These are phyloP conservation scores for Galago senegalensis DNA, from an alignment of 2,797 vertebrate species.

Conservation along the genomic window DNA sequence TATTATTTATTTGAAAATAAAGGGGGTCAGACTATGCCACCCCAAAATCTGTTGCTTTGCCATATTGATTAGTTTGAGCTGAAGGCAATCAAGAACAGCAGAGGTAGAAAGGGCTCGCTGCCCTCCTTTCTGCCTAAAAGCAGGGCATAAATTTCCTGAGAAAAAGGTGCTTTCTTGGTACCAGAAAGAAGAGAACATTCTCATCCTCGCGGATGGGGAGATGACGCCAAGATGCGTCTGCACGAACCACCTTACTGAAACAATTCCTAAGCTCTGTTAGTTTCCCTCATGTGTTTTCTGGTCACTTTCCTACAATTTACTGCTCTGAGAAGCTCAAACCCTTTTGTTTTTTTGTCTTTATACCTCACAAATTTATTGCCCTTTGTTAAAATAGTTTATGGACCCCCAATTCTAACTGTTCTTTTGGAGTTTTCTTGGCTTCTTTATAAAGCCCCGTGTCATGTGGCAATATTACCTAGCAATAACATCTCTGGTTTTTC, in stretches of 20 bases:
- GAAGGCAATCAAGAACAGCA: neutral
- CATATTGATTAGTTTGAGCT: neutral
- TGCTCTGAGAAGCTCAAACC: neutral
- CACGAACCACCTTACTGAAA: neutral
- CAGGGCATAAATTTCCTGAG: neutral
- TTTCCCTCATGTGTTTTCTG: fast-evolving
- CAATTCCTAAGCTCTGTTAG: no score
- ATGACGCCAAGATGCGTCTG: neutral
- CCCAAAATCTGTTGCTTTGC: neutral
- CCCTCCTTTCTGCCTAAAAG: neutral
- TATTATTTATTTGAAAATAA: neutral
- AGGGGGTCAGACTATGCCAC: neutral
- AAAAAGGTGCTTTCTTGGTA: neutral
- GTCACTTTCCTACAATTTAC: neutral
- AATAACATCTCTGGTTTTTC: neutral
- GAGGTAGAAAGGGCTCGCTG: no score
- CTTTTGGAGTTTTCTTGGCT: neutral
- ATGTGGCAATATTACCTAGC: neutral
- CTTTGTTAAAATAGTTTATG: neutral
- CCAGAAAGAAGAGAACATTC: neutral
- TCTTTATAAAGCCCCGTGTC: neutral
- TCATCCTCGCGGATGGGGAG: no score
- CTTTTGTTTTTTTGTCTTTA: neutral
- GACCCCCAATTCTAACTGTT: neutral
- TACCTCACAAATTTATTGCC: neutral